Percentiles rank a stretch among this genome's conserved stretches.
Conservation (phyloP, 2,888 invertebrate genomes). For the Clanis bilineata region DNA sequence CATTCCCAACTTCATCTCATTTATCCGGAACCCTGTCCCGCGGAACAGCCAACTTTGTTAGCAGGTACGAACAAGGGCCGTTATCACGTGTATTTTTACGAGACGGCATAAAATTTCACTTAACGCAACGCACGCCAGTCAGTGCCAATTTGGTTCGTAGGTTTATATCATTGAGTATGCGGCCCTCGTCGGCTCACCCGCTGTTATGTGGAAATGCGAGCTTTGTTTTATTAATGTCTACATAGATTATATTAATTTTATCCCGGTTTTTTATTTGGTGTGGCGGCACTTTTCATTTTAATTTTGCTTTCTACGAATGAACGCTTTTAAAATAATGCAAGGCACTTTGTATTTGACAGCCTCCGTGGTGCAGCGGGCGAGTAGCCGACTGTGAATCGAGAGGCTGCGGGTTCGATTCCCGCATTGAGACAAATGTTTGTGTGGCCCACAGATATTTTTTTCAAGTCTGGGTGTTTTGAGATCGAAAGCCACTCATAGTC, state of each 20-base stretch:
- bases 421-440: too few species aligned
- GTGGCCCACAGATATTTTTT: too few species aligned
- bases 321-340: too few species aligned
- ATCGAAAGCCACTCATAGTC: too few species aligned
- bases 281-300: neutral
- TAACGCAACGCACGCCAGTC: constrained; percentile 50
- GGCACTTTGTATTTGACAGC: too few species aligned
- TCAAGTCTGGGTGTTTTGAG: too few species aligned
- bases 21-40: constrained; percentile 3
- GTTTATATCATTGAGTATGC: constrained; percentile 59
- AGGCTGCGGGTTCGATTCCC: too few species aligned
- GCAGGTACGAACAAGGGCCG: constrained; percentile 26
- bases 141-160: constrained; percentile 55
- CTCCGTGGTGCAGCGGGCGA: too few species aligned
- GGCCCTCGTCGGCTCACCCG: constrained; percentile 44
- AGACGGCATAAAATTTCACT: constrained; percentile 68
- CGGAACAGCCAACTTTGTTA: constrained; percentile 23
- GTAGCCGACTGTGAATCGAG: too few species aligned
- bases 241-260: constrained; percentile 26
- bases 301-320: neutral
- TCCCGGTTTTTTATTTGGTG: neutral
- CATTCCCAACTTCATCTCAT: neutral
- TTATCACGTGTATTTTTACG: constrained; percentile 60
- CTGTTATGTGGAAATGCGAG: constrained; percentile 49
- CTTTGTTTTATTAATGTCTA: constrained; percentile 51